A percentile compares a stretch with the other conserved stretches of the same genome.
Conservation (phyloP, 2,797 vertebrate genomes). For the Calcarius lapponicus region DNA sequence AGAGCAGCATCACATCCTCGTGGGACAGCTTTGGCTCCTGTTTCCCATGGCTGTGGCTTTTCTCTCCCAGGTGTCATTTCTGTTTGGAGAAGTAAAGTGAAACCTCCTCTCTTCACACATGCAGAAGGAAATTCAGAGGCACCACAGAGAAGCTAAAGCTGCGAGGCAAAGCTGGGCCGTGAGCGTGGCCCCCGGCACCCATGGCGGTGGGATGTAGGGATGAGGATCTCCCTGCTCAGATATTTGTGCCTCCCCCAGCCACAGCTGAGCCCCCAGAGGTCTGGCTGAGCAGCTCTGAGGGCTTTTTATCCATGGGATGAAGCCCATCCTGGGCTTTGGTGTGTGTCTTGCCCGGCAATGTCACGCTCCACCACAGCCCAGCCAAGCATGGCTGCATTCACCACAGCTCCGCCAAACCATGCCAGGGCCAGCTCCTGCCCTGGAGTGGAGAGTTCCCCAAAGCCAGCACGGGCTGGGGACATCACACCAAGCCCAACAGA, state of each 20-base stretch:
- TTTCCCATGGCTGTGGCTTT: not conserved
- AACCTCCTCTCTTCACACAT: not conserved
- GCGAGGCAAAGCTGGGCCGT: fast-evolving
- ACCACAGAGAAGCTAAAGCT: not conserved
- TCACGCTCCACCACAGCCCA: fast-evolving
- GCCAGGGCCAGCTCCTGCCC: not conserved
- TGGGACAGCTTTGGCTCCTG: not conserved
- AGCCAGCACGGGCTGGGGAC: fast-evolving
- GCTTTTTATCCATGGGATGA: fast-evolving
- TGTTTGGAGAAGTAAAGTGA: not conserved
- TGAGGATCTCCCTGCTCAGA: not conserved
- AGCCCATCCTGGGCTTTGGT: not conserved
- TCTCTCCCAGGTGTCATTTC: not conserved
- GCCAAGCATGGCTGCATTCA: fast-evolving
- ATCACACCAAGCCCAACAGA: fast-evolving
- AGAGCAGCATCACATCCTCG: not conserved
- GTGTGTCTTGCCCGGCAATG: fast-evolving
- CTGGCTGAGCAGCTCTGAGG: not conserved
- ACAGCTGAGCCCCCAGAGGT: fast-evolving
- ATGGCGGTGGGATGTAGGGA: fast-evolving
- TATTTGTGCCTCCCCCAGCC: not conserved
- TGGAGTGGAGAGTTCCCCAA: fast-evolving
- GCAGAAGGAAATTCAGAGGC: not conserved
- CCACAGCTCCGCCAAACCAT: fast-evolving
- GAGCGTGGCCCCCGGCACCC: fast-evolving